These are phyloP conservation scores for Pammene fasciana DNA, from an alignment of 2,888 invertebrate species.

Conservation along the genomic window DNA sequence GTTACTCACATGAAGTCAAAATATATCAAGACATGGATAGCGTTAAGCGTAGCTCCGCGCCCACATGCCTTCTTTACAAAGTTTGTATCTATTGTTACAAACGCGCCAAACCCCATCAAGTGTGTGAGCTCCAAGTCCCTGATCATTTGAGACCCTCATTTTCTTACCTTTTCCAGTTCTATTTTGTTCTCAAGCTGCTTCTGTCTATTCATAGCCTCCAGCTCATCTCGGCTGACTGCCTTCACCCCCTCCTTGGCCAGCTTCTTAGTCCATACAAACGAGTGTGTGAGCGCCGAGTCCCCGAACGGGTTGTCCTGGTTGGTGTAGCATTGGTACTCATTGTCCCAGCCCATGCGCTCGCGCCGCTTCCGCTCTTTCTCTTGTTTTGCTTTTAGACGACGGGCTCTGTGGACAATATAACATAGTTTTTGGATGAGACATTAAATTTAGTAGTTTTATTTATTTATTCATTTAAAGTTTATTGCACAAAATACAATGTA, in stretches of 20 bases:
- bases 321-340: slow-evolving; percentile 97
- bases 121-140: too few relatives aligned
- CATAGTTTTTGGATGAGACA: too few relatives aligned
- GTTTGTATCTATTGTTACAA: too few relatives aligned
- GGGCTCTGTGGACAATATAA: slow-evolving; percentile 59
- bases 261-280: slow-evolving; percentile 99
- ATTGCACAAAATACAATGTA: too few relatives aligned
- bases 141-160: too few relatives aligned
- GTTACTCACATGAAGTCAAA: too few relatives aligned
- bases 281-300: slow-evolving; percentile 96
- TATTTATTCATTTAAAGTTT: too few relatives aligned
- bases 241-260: slow-evolving; percentile 95
- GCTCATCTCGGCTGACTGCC: slow-evolving; percentile 89
- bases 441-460: too few relatives aligned
- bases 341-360: slow-evolving; percentile 98
- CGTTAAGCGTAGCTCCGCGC: too few relatives aligned
- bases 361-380: slow-evolving; percentile 94
- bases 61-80: too few relatives aligned
- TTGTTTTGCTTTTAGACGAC: slow-evolving; percentile 95
- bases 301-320: slow-evolving; percentile 99
- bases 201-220: slow-evolving; percentile 91
- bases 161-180: slow-evolving; percentile 96
- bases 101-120: too few relatives aligned
- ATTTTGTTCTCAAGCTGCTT: slow-evolving; percentile 96
- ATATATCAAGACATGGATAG: too few relatives aligned